Evolutionary conservation across 1,140 invertebrate species (phyloP), one percentile per base, ranked within the genome.

Genomic region (Atta colombica): DNA sequence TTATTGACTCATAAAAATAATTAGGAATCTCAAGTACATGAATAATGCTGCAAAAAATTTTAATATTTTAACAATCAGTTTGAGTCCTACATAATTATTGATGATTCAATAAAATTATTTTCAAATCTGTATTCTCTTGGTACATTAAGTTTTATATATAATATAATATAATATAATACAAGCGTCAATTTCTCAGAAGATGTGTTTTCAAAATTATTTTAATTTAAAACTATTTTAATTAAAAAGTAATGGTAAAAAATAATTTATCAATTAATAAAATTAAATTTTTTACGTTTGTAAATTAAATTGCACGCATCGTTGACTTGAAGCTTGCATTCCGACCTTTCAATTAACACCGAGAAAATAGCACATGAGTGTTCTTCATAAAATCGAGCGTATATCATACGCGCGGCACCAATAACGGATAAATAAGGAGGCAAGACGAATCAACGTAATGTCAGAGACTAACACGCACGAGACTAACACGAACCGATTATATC

Each of bases 401-500:
- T 74, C 25, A 49, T 16, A 21, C 49, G 8, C 1, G 21, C n/a
- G 10, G 39, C 45, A 10, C 16, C 45, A 80, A 35, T 25, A 8
- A 35, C 25, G 39, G 77, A 55, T n/a, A 77, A 39, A 55, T 39
- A 39, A 69, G 49, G 61, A 18, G 25, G 53, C 53, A 82, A 84
- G 58, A 51, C 58, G 53, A 81, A 86, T 85, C 60, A 39, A 18
- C 55, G 77, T n/a, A 74, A 87, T 89, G 77, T 69, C 87, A n/a
- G 35, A 25, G 60, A 66, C 61, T 82, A 60, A 87, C 78, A 78
- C 72, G 85, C 77, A 68, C 45, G 71, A 21, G 21, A 21, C 21
- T 21, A 21, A 21, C 16, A 28, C 69, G 51, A 39, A 55, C 12
- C 77, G 88, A 90, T 90, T 81, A 60, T 66, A 81, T 74, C 66